Evolutionary conservation across 2,888 invertebrate species (phyloP).

Genomic region (Pachydiplax longipennis): DNA sequence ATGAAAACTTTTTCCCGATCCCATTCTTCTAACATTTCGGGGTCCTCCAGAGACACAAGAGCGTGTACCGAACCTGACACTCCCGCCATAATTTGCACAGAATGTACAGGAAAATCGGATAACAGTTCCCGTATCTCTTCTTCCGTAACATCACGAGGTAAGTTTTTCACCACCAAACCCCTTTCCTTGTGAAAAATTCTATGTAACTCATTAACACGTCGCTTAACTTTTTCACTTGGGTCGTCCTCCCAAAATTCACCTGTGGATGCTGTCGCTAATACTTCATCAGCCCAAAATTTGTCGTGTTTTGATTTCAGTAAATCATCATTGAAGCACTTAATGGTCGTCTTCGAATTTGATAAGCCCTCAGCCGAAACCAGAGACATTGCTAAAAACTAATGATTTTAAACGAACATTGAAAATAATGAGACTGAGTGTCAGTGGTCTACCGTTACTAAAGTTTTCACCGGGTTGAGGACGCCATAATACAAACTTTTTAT

Average conservation of each 20-base stretch:
- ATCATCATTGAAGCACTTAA: slow-evolving; percentile 51
- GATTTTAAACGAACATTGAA: background rate
- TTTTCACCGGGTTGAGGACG: slow-evolving; percentile 29
- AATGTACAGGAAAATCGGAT: slow-evolving; percentile 10
- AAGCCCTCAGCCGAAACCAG: background rate
- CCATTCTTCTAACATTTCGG: slow-evolving; percentile 39
- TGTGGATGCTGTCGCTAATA: slow-evolving; percentile 57
- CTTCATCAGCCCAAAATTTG: slow-evolving; percentile 53
- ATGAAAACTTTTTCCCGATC: slow-evolving; percentile 25
- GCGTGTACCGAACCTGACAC: slow-evolving; percentile 4
- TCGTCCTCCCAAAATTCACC: slow-evolving; percentile 57
- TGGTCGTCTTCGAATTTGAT: slow-evolving; percentile 6
- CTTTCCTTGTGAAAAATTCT: slow-evolving; percentile 59
- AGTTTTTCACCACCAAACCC: slow-evolving; percentile 58
- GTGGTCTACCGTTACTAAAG: background rate
- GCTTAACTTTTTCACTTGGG: slow-evolving; percentile 56
- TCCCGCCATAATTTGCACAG: slow-evolving; percentile 30
- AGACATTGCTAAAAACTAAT: slow-evolving; percentile 30
- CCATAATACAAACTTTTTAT: slow-evolving; percentile 9
- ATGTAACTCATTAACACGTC: slow-evolving; percentile 56
- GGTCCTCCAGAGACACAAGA: background rate
- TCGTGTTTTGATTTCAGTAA: slow-evolving; percentile 51
- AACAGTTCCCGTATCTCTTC: slow-evolving; percentile 53
- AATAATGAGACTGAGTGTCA: background rate
- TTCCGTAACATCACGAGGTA: slow-evolving; percentile 59